Evolutionary conservation across 1,140 invertebrate species (phyloP).

Genomic region (Anoplolepis gracilipes): DNA sequence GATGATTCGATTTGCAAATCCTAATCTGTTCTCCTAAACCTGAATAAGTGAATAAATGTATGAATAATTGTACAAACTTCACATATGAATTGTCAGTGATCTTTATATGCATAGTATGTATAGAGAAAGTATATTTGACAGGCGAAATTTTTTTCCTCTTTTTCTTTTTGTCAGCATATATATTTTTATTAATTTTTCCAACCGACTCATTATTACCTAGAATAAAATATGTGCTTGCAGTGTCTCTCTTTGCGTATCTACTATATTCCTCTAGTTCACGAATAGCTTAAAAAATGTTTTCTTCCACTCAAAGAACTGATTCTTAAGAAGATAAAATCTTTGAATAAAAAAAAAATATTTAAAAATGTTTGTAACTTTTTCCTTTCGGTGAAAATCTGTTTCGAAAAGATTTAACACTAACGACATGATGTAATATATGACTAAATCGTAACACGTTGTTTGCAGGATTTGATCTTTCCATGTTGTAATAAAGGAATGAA

Average conservation of each 20-base stretch:
- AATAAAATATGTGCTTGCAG: neutral
- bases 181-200: conserved; percentile 23
- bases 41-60: neutral
- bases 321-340: neutral
- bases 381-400: neutral
- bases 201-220: no score
- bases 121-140: neutral
- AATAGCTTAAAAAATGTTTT: neutral
- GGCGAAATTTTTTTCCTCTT: conserved; percentile 24
- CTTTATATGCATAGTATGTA: neutral
- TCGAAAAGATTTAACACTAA: neutral
- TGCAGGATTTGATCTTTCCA: neutral
- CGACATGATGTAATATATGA: neutral
- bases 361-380: neutral
- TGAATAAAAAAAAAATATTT: neutral
- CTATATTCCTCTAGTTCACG: neutral
- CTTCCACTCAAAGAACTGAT: neutral
- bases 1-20: neutral
- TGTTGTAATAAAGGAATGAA: neutral
- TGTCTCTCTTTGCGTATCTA: neutral
- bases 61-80: neutral
- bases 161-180: neutral
- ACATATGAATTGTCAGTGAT: neutral
- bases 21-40: conserved; percentile 1
- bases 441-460: neutral